Conservation (phyloP, 2,113 vertebrate genomes). For the Potamarius usumacintae region DNA sequence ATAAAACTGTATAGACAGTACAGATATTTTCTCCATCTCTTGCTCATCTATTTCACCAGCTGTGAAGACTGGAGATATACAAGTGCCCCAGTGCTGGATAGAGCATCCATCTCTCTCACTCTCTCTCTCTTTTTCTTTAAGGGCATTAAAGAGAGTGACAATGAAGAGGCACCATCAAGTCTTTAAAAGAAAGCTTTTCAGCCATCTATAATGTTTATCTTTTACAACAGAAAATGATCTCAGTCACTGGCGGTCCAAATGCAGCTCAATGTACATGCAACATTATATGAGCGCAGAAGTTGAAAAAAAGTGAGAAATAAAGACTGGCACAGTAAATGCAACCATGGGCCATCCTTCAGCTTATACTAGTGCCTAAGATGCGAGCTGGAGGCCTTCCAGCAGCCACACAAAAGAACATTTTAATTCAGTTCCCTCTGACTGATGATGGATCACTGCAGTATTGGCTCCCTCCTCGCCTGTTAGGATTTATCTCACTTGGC, state of each 20-base stretch:
- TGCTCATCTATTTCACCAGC: not conserved
- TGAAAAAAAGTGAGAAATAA: conserved; percentile 44
- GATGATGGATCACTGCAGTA: conserved; percentile 25
- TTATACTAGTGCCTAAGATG: conserved; percentile 18
- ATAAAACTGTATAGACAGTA: not conserved
- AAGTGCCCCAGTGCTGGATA: no score
- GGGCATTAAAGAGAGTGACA: not conserved
- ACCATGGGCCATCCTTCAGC: not conserved
- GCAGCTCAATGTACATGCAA: not conserved
- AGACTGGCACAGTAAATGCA: not conserved
- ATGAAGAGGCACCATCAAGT: not conserved
- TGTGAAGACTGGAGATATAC: not conserved
- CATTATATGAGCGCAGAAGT: conserved; percentile 38
- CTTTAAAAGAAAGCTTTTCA: conserved; percentile 13
- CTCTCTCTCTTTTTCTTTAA: not conserved
- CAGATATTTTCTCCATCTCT: not conserved
- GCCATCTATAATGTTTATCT: not conserved
- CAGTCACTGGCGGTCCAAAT: not conserved
- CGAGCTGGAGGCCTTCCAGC: conserved; percentile 32
- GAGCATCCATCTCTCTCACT: not conserved
- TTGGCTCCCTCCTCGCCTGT: not conserved
- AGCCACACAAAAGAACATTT: conserved; percentile 11
- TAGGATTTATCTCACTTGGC: not conserved
- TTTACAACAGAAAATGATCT: not conserved
- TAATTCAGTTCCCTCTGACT: conserved; percentile 41